Base-by-base conservation (phyloP, 2,797 vertebrate species). In the Pseudocheirus occidentalis region DNA sequence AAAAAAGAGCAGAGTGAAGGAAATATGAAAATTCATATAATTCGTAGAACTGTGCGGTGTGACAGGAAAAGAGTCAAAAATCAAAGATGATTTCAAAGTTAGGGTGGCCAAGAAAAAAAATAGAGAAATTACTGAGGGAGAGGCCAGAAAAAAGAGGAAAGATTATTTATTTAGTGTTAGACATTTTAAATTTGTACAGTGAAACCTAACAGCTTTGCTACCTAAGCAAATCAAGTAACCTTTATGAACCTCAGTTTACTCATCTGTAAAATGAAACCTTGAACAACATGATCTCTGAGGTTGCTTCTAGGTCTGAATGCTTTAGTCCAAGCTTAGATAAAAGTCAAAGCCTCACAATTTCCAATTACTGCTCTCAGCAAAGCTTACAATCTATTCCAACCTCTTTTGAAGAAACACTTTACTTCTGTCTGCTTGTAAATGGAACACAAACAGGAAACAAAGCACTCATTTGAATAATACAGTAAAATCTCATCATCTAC, bases 401-500 rank as follows among this genome's bases (percentile, higher is more conserved):
- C 1, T 90, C 52, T 91, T 96, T 96, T 46, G 81, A 97, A 97
- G 96, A 40, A 16, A 46, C 31, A 62, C 81, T 28, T 29, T 66
- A 4, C 16, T 93, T 96, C 91, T 28, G 3, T 95, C 1, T 94
- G 16, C n/a, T 93, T 92, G 90, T 91, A 93, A 97, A 95, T 58
- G 91, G 90, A 96, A 92, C n/a, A 10, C 31, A 91, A 73, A 90
- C 11, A 94, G 90, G 5, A 96, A 96, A 96, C 96, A 66, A 95
- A 94, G 91, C 40, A 0, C 12, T 94, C 5, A 95, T 95, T 92
- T 97, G 11, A 31, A 94, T 94, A 96, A 91, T 40, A 66, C 29
- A 98, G 2, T n/a, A 13, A 96, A 96, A 96, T 95, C n/a, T 92
- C 29, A 58, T 62, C 89, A 73, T 94, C 91, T 91, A 62, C 92